These are phyloP conservation scores for Listronotus bonariensis DNA, from an alignment of 1,140 invertebrate genomes.

Conservation along the genomic window DNA sequence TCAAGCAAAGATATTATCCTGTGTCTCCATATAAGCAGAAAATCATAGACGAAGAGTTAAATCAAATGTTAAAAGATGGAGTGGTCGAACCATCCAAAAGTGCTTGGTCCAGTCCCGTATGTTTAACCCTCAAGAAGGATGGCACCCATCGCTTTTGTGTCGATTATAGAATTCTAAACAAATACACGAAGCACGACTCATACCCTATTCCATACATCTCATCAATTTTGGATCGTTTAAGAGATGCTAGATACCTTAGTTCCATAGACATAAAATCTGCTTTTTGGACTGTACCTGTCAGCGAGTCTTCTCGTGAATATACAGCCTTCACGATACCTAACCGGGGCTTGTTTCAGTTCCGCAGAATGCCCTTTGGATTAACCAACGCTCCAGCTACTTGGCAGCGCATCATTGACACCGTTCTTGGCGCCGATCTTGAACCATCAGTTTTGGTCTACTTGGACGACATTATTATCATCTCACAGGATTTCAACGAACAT, in stretches of 20 bases:
- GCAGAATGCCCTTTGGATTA: conserved; percentile 46
- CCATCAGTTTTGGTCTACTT: conserved; percentile 43
- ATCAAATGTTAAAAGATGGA: not conserved
- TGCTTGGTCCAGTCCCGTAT: conserved; percentile 38
- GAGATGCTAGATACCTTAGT: conserved; percentile 42
- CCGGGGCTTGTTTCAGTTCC: conserved; percentile 43
- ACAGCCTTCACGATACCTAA: conserved; percentile 55
- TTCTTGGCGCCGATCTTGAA: conserved; percentile 34
- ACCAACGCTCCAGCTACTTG: conserved; percentile 52
- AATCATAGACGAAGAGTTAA: too few species aligned
- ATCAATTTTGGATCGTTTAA: conserved; percentile 46
- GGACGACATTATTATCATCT: conserved; percentile 24
- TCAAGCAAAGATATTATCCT: too few species aligned
- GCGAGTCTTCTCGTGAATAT: conserved; percentile 45
- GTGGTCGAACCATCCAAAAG: conserved; percentile 39
- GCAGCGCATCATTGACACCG: conserved; percentile 43
- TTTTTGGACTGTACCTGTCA: conserved; percentile 55
- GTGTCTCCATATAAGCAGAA: too few species aligned
- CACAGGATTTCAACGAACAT: conserved; percentile 11
- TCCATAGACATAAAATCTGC: conserved; percentile 47
- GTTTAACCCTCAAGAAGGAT: conserved; percentile 44
- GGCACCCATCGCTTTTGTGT: conserved; percentile 44
- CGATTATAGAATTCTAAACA: conserved; percentile 47
- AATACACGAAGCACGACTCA: conserved; percentile 41
- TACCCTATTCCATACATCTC: conserved; percentile 49